phyloP scores from a whole-genome alignment of 64 coral and sea anemone genomes.

The Acropora yongei region DNA sequence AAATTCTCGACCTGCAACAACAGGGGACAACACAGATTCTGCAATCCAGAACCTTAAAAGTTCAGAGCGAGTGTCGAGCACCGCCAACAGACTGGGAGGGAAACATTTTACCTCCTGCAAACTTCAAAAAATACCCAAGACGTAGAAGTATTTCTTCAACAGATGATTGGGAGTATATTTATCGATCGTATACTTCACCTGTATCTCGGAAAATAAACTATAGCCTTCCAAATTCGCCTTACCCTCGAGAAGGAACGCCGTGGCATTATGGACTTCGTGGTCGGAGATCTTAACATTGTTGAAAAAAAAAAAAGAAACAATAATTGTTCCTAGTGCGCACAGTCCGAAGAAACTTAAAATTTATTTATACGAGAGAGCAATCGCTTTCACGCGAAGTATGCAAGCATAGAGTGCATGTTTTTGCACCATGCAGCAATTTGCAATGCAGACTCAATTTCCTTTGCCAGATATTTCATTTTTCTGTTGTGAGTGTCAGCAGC shows the following conservation, averaged over 20 bases:
- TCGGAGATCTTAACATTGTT: background rate
- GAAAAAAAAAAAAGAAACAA: no score
- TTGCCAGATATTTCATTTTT: no score
- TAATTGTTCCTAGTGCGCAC: no score
- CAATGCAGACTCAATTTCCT: no score
- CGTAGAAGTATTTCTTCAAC: background rate
- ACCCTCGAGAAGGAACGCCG: conserved; percentile 31
- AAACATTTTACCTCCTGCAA: conserved; percentile 65
- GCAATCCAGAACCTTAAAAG: conserved; percentile 52
- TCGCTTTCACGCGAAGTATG: no score
- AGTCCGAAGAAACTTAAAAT: no score
- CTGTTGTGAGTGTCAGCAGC: no score
- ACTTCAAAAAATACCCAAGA: conserved; percentile 57
- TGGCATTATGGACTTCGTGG: conserved; percentile 59
- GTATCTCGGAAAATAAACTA: background rate
- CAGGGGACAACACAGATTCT: conserved; percentile 13
- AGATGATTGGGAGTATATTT: conserved; percentile 2
- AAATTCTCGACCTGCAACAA: conserved; percentile 60
- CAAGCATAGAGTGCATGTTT: no score
- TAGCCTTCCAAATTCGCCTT: background rate
- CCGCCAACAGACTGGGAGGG: conserved; percentile 84
- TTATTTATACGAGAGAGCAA: no score
- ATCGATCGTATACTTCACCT: conserved; percentile 13
- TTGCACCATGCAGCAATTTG: no score
- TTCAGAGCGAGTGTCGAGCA: conserved; percentile 81